Base-by-base conservation (phyloP, 92 coral and sea anemone genomes). In the Plumapathes pennacea region DNA sequence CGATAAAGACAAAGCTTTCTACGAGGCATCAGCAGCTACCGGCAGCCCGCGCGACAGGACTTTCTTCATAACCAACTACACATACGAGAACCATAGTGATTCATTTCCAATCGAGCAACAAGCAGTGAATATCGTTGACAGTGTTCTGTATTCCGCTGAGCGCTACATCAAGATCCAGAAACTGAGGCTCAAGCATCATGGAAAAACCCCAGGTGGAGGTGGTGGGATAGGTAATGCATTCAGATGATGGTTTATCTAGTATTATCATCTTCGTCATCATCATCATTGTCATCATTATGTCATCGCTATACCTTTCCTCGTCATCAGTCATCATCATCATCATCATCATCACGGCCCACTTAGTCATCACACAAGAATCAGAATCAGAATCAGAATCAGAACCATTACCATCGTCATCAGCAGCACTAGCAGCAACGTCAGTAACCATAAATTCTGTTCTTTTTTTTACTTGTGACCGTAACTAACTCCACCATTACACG, bases 11-110 rank as follows among this genome's bases (percentile, higher is more conserved):
- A 49, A 17, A 2, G 95, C 85, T 25, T 82, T 76, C 47, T 43
- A 19, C 27, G 64, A 64, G 50, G 95, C 89, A 29, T 76, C 85
- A 1, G 62, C 66, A 45, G 89, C 89, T 58, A 72, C 85, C 32
- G 89, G 95, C 26, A 66, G 85, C 57, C 72, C 95, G 28, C 47
- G 66, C 22, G 82, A 77, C 65, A 73, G 89, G 23, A 82, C 95
- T 26, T 77, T 42, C 82, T 77, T 86, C 47, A 86, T 86, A 49
- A 36, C 78, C 31, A 86, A 82, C 70, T 86, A 86, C 63, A 80
- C 76, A 30, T 11, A 50, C 33, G 57, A 61, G 14, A 37, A 55
- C 10, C 52, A 26, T 15, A 57, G 69, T 21, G 44, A 38, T 48
- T 73, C 85, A 31, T 18, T 46, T 36, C 33, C 64, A 3, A 69